These are phyloP conservation scores for Brachyopa scutellaris DNA, from an alignment of 2,888 invertebrate genomes.

Conservation along the genomic window DNA sequence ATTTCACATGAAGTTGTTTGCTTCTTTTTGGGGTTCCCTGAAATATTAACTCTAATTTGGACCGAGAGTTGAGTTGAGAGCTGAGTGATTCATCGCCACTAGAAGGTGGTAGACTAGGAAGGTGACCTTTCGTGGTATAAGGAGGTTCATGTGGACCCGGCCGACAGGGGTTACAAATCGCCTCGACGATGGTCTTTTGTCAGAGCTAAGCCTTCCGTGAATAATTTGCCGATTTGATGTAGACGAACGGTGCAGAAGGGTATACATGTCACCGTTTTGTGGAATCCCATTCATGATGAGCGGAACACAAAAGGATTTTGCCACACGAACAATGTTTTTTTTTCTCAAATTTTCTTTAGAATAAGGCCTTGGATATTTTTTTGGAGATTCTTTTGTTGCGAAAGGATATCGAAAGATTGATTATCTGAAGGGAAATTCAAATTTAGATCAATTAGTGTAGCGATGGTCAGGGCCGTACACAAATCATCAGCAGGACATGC, in stretches of 20 bases:
- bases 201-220: constrained; percentile 12
- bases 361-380: not conserved
- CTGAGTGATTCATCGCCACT: constrained; percentile 14
- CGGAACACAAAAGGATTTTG: not conserved
- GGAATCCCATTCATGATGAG: constrained; percentile 3
- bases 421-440: constrained; percentile 11
- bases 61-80: not conserved
- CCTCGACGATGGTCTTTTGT: constrained; percentile 17
- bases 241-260: not conserved
- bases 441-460: constrained; percentile 25
- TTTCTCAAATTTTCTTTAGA: no score
- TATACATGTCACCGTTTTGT: constrained; percentile 10
- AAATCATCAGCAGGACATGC: not conserved
- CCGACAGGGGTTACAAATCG: constrained; percentile 14
- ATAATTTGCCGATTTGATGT: constrained; percentile 20
- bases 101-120: not conserved
- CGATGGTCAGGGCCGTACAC: not conserved
- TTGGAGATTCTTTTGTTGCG: not conserved
- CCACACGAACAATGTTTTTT: not conserved
- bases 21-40: not conserved
- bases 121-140: constrained; percentile 5
- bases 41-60: constrained; percentile 42
- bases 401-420: constrained; percentile 15
- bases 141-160: not conserved
- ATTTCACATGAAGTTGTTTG: not conserved